Evolutionary conservation across 2,888 invertebrate genomes (phyloP).

Genomic region (Apeira syringaria): DNA sequence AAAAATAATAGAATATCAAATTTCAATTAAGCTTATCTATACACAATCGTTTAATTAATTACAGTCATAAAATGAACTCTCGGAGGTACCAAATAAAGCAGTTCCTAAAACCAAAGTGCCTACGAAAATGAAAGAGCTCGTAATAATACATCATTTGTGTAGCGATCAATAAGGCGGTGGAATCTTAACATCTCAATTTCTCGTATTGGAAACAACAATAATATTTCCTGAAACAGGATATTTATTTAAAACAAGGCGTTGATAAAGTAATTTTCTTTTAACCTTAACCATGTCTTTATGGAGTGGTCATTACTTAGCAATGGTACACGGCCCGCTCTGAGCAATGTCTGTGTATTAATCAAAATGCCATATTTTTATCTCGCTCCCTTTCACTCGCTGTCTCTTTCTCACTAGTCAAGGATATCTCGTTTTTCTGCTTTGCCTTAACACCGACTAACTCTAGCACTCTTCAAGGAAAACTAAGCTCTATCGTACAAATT

Average conservation of each 20-base stretch:
- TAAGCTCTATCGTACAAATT: slow-evolving; percentile 28
- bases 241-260: slow-evolving; percentile 84
- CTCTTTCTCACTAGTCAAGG: slow-evolving; percentile 71
- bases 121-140: slow-evolving; percentile 64
- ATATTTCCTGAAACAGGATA: slow-evolving; percentile 84
- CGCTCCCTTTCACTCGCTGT: slow-evolving; percentile 59
- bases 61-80: slow-evolving; percentile 52
- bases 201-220: slow-evolving; percentile 82
- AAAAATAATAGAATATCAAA: slow-evolving; percentile 37
- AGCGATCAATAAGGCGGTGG: slow-evolving; percentile 79
- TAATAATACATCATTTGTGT: slow-evolving; percentile 77
- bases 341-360: slow-evolving; percentile 82
- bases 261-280: slow-evolving; percentile 84
- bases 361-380: slow-evolving; percentile 80
- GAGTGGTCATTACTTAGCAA: slow-evolving; percentile 84
- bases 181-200: slow-evolving; percentile 81
- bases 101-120: slow-evolving; percentile 46
- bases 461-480: slow-evolving; percentile 33
- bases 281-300: slow-evolving; percentile 84
- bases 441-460: slow-evolving; percentile 47
- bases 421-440: slow-evolving; percentile 69
- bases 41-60: slow-evolving; percentile 50
- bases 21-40: slow-evolving; percentile 51
- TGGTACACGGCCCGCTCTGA: slow-evolving; percentile 83
- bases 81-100: slow-evolving; percentile 47